Evolutionary conservation across 2,113 vertebrate species (phyloP), one percentile per base, ranked within the genome.

Genomic region (Indri indri): DNA sequence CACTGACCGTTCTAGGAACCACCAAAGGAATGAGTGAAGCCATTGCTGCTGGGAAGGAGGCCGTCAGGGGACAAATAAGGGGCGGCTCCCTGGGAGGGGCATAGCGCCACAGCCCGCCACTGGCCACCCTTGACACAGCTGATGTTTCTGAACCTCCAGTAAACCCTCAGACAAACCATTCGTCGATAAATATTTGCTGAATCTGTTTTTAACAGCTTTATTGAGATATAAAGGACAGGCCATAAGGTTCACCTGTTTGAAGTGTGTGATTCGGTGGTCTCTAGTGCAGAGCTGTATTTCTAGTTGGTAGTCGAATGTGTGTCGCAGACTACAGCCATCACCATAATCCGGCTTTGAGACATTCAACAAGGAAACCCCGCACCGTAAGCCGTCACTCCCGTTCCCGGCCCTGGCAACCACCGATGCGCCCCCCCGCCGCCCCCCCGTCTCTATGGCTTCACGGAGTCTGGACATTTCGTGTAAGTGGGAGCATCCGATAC

Each of bases 401-500:
- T 17, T 8, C 89, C 61, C 77, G 0, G 23, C 23, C 23, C 87
- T 30, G 12, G 8, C 32, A 22, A 0, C 40, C n/a, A 0, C 22
- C 1, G 3, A 2, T 5, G 9, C 7, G 32, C 27, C 65, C 34
- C n/a, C n/a, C n/a, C n/a, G n/a, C n/a, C n/a, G n/a, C n/a, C n/a
- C 27, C 65, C 34, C 65, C 4, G 2, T 34, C 77, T 37, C 68
- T 5, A 13, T 3, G 7, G 76, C 4, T 25, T 37, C 1, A 0
- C 76, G 27, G 5, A 1, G 17, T 61, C 54, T 13, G 30, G 30
- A 20, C 2, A 0, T 27, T 6, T 37, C 14, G 4, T 9, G 0
- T 25, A 8, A 16, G 50, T 0, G 3, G 34, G 6, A 2, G 14
- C 9, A 2, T 6, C 0, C 40, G 0, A 12, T 0, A 0, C 8